Conservation (phyloP, 1,140 invertebrate species). For the Gyrodactylus bullatarudis region DNA sequence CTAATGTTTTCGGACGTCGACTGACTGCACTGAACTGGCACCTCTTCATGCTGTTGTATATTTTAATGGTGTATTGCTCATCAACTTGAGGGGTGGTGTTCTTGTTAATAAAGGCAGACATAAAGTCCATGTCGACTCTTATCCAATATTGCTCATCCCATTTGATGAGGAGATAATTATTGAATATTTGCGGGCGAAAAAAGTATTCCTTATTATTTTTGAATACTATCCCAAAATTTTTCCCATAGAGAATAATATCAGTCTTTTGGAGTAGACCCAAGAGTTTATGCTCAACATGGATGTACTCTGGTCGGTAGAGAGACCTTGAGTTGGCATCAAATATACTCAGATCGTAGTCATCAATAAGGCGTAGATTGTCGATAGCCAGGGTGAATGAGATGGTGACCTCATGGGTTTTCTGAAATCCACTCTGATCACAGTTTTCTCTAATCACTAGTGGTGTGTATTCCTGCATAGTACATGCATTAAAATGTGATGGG, state of each 20-base stretch:
- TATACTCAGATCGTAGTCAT: background rate
- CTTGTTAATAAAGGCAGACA: background rate
- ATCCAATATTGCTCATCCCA: background rate
- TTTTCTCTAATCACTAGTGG: too few relatives aligned
- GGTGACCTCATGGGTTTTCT: too few relatives aligned
- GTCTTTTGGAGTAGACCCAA: background rate
- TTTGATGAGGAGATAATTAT: background rate
- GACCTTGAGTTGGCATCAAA: background rate
- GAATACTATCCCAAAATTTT: background rate
- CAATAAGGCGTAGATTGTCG: background rate
- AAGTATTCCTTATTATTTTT: background rate
- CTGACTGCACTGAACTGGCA: background rate
- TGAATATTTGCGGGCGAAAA: background rate
- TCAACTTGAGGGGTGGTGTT: too few relatives aligned
- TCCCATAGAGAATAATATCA: too few relatives aligned
- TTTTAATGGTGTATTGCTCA: background rate
- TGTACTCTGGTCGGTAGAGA: background rate
- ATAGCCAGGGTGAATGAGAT: background rate
- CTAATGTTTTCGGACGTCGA: background rate
- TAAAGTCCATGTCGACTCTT: background rate
- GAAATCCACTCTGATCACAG: too few relatives aligned
- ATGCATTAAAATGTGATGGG: too few relatives aligned
- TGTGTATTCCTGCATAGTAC: too few relatives aligned
- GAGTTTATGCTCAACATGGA: background rate
- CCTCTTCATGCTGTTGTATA: background rate